phyloP scores from a whole-genome alignment of 2,797 vertebrate genomes.

The Nyctalus aviator region DNA sequence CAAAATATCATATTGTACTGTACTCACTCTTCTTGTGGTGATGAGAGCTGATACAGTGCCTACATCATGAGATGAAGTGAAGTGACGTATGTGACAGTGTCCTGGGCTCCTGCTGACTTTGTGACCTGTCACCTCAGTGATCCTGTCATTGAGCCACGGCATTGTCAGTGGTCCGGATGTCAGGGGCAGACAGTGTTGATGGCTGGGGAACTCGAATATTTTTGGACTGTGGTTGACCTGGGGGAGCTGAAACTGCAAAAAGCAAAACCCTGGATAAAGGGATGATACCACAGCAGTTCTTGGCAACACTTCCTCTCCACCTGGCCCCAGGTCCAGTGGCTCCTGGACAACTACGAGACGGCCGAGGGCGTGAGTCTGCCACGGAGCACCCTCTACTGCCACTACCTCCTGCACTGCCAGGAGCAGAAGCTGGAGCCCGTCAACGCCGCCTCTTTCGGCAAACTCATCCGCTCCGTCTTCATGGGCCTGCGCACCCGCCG shows the following conservation, averaged over 20 bases:
- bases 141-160: neutral
- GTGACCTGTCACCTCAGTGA: neutral
- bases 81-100: neutral
- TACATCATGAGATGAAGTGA: neutral
- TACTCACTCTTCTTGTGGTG: neutral
- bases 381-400: conserved; percentile 96
- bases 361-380: conserved; percentile 96
- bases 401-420: conserved; percentile 96
- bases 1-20: neutral
- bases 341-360: conserved; percentile 96
- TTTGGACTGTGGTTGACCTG: neutral
- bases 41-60: neutral
- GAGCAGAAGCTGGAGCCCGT: conserved; percentile 96
- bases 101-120: neutral
- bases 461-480: conserved; percentile 96
- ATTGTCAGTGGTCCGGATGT: neutral
- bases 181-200: neutral
- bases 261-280: neutral
- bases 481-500: conserved; percentile 95
- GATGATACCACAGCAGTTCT: neutral
- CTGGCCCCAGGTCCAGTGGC: conserved; percentile 93
- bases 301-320: no score
- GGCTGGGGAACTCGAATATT: neutral
- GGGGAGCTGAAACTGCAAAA: neutral
- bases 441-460: conserved; percentile 96